Evolutionary conservation across 2,888 invertebrate genomes (phyloP), one percentile per base, ranked within the genome.

Genomic region (Platycnemis pennipes): DNA sequence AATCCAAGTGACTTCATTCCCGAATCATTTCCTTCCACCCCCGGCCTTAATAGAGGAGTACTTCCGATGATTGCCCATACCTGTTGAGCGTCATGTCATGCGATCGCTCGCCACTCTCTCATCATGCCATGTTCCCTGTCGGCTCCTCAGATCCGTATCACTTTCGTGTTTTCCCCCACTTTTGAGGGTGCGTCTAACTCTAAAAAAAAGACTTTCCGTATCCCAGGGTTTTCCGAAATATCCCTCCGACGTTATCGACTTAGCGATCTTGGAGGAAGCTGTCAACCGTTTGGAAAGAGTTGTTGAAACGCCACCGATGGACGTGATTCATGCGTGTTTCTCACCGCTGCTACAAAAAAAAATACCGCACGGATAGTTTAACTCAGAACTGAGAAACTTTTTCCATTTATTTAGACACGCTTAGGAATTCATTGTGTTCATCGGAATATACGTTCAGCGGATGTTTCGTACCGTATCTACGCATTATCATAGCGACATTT

Each of bases 71-170:
- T 77, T 37, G 37, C 77, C 8, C 77, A 11, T 77, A 77, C 77
- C 77, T 77, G 77, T 77, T 77, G 31, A 37, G 77, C 13, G 31
- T 77, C 77, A 77, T 77, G 77, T 77, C 77, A 77, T 37, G 77
- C 37, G 77, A 77, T 31, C 77, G 77, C 77, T 26, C 63, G 22
- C 37, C 37, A n/a, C 77, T 2, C 37, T 77, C 16, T 77, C 77
- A 77, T 77, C 77, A 77, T 77, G 77, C 77, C 77, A 77, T 77
- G 77, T 37, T 77, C 77, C 63, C 37, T 77, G 77, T 77, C 77
- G 77, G 77, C 77, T 31, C 37, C 77, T 77, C 77, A 37, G 77
- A 77, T 77, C 77, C 77, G 77, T 37, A 77, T 77, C 77, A 37
- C 77, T 77, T 77, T 77, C 37, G 77, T 77, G 77, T 77, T 77